These are phyloP conservation scores for Epistrophe grossulariae DNA, from an alignment of 2,888 invertebrate genomes.

Conservation along the genomic window DNA sequence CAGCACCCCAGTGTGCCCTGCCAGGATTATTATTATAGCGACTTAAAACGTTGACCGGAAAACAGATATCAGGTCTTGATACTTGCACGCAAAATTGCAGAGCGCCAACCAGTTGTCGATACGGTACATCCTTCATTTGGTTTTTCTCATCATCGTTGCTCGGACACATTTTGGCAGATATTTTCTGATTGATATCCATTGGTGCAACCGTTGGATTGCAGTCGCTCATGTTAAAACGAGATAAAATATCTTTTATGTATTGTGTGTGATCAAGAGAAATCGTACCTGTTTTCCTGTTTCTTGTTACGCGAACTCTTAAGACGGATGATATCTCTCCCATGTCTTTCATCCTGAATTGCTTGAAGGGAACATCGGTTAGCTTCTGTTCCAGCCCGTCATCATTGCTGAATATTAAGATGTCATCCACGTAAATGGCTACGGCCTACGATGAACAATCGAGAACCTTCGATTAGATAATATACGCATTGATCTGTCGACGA, in stretches of 20 bases:
- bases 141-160: constrained; percentile 46
- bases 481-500: constrained; percentile 43
- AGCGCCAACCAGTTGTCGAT: constrained; percentile 43
- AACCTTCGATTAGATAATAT: constrained; percentile 8
- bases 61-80: constrained; percentile 49
- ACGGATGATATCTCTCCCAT: constrained; percentile 54
- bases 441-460: constrained; percentile 42
- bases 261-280: constrained; percentile 46
- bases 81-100: constrained; percentile 41
- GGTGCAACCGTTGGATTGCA: constrained; percentile 60
- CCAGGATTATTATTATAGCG: constrained; percentile 35
- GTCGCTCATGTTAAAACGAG: constrained; percentile 59
- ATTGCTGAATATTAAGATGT: constrained; percentile 64
- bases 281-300: constrained; percentile 50
- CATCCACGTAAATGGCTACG: constrained; percentile 72
- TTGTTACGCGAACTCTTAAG: constrained; percentile 55
- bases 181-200: constrained; percentile 53
- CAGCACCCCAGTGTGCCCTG: not conserved
- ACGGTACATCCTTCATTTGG: constrained; percentile 53
- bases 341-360: constrained; percentile 51
- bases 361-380: constrained; percentile 34
- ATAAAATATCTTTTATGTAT: constrained; percentile 40
- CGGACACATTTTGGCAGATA: constrained; percentile 63
- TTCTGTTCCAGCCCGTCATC: constrained; percentile 36
- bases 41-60: constrained; percentile 39